Base-by-base conservation (phyloP, 2,797 vertebrate genomes). In the Okamejei kenojei region DNA sequence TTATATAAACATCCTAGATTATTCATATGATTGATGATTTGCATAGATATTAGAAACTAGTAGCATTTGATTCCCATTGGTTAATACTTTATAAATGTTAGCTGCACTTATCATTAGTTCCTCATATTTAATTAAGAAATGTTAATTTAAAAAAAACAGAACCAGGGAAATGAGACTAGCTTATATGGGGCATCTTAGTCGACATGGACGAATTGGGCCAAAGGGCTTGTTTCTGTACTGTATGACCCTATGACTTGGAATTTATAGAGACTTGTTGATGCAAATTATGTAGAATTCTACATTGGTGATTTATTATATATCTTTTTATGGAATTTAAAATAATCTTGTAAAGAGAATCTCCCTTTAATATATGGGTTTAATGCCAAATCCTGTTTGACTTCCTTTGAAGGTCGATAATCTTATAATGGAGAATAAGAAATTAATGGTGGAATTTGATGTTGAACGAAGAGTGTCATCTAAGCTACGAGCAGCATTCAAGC, bases 381-480 rank as follows among this genome's bases (percentile, higher is more conserved):
- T 68, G 15, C n/a, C 2, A 32, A 73, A 73, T n/a, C 80, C 13
- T 74, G 15, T 71, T n/a, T 86, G 82, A 35, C 26, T 74, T 54
- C 19, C 32, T 7, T 26, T 35, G 10, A 95, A 98, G 98, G 94
- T 98, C 65, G 98, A 98, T 32, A 96, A 98, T 94, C 94, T 96
- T 68, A 97, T 97, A 95, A 96, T 96, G 71, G 97, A 98, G 94
- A 94, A 98, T 68, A 96, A 96, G 82, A 96, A 96, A 8, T 94
- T 95, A 65, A 95, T 95, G 93, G 94, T 94, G 0, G 96, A 97
- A 73, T 97, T 95, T 0, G 95, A 96, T 78, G 96, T 96, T 45
- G 96, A 97, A 93, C 96, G 95, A 94, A 95, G 94, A 79, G 94
- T 90, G 61, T 97, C 96, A 0, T 94, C 96, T 76, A 95, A 94